Base-by-base conservation (phyloP, 2,888 invertebrate genomes). In the Trissolcus japonicus region DNA sequence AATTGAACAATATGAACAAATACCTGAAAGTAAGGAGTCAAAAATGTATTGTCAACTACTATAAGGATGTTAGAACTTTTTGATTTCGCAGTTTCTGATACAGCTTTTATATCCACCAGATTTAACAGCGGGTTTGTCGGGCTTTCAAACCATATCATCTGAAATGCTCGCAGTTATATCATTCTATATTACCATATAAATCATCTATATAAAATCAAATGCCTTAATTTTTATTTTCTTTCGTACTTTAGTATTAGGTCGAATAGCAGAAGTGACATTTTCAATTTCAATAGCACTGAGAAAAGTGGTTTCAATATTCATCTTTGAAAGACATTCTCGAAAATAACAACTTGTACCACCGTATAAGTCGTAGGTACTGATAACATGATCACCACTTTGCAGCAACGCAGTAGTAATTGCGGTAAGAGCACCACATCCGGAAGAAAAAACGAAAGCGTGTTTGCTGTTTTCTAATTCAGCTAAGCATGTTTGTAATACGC, bases 101-200 rank as follows among this genome's bases (percentile, higher is more conserved):
- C 90, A 0, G 92, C 94, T 83, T 92, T 91, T 65, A 99, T 95
- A 87, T 99, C 98, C 9, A 94, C 92, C n/a, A 99, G 91, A 91
- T 96, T 96, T 81, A 98, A 89, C 7, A 95, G 90, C 0, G 99
- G 99, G 90, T 99, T 99, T n/a, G 98, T 97, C 0, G 98, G 98
- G 0, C 96, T 94, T 90, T 99, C 99, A 76, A 98, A 89, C 98
- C 98, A 99, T 46, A 99, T 91, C 89, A 95, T 90, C 94, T 95
- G 84, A 21, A 51, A 91, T 60, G 0, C 25, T 51, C 41, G 4
- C 4, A 0, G 35, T 35, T 7, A 35, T 35, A 7, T 35, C 9
- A 51, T 35, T 35, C 35, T 11, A 35, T 11, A 35, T 35, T 35
- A 35, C 0, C 9, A 9, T 35, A 35, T 35, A 35, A 35, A 7